Conservation (phyloP, 1,140 invertebrate genomes). For the Ceratosolen fusciceps region DNA sequence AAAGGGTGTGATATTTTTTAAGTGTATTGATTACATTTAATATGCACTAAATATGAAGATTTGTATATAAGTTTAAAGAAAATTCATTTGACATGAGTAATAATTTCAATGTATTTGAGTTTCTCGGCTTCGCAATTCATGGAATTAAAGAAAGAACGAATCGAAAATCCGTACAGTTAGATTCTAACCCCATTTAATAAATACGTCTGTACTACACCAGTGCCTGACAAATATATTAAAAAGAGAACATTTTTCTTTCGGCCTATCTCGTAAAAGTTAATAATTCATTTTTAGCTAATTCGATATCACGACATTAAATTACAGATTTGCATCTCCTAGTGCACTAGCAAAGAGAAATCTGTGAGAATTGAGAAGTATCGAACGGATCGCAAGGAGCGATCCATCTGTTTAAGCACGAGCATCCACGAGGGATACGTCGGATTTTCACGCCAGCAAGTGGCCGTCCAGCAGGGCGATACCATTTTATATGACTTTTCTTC, state of each 20-base stretch:
- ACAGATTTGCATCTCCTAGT: not conserved
- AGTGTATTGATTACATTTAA: no score
- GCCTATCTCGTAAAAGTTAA: not conserved
- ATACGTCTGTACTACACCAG: not conserved
- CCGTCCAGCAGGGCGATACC: conserved; percentile 85
- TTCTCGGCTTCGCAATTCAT: not conserved
- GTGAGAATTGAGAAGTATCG: not conserved
- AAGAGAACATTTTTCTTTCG: not conserved
- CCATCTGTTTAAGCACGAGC: conserved; percentile 62
- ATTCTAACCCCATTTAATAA: conserved; percentile 10
- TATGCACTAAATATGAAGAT: no score
- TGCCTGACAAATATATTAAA: not conserved
- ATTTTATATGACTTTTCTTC: conserved; percentile 89
- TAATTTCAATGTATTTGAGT: no score
- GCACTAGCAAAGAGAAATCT: not conserved
- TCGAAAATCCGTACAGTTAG: not conserved
- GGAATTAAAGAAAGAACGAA: not conserved
- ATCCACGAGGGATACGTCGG: conserved; percentile 57
- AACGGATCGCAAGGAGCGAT: conserved; percentile 61
- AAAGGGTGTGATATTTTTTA: no score
- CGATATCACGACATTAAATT: not conserved
- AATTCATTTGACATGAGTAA: no score
- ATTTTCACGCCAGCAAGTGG: conserved; percentile 71
- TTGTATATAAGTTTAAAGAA: no score
- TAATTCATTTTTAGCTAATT: not conserved